Conservation (phyloP, 2,888 invertebrate genomes). For the Lasius fuliginosus region DNA sequence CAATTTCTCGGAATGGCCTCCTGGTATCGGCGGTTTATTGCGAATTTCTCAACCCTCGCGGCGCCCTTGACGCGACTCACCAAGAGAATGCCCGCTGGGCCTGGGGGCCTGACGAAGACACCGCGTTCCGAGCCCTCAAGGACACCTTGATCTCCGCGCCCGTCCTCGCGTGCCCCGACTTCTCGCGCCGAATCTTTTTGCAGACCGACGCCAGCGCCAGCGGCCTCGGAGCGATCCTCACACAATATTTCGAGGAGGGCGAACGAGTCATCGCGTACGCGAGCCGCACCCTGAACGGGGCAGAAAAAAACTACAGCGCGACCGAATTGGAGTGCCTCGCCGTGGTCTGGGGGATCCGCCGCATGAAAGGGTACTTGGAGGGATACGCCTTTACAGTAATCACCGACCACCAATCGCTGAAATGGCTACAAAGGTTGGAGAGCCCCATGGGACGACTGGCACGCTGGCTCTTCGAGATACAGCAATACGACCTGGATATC, state of each 20-base stretch:
- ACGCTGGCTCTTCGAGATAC: neutral
- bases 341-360: neutral
- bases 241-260: neutral
- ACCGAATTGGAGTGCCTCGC: slow-evolving; percentile 18
- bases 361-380: neutral
- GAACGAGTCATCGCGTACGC: neutral
- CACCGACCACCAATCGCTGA: neutral
- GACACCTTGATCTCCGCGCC: neutral
- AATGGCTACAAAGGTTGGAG: neutral
- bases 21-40: slow-evolving; percentile 7
- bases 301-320: neutral
- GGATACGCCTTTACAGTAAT: neutral
- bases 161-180: neutral
- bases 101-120: neutral
- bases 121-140: neutral
- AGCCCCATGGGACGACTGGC: neutral
- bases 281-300: neutral
- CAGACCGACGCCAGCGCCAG: slow-evolving; percentile 15
- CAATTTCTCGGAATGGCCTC: slow-evolving; percentile 15
- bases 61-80: neutral
- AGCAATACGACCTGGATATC: neutral
- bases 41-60: neutral
- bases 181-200: fast-evolving
- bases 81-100: neutral
- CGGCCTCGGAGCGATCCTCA: neutral